phyloP scores from a whole-genome alignment of 1,140 invertebrate genomes.

The Cotesia chilonis region DNA sequence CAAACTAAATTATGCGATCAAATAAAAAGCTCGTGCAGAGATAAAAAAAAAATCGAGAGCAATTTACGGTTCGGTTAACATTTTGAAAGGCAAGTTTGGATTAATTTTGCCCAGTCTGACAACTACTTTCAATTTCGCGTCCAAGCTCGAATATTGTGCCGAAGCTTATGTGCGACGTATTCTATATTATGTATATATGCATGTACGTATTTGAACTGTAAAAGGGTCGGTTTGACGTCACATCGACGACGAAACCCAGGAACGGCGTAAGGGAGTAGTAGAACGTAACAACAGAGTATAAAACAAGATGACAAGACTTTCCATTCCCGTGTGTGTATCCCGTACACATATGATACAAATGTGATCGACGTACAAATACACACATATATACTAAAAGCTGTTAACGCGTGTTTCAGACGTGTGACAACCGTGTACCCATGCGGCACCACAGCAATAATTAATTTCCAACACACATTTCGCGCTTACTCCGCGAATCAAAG shows the following conservation, averaged over 20 bases:
- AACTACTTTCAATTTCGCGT: no score
- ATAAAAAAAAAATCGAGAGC: no score
- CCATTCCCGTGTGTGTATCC: no score
- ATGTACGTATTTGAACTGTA: neutral
- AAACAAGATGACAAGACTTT: slow-evolving; percentile 7
- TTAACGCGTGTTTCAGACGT: slow-evolving; percentile 31
- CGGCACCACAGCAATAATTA: slow-evolving; percentile 27
- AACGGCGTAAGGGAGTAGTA: neutral
- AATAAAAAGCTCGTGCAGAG: no score
- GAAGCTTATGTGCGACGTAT: neutral
- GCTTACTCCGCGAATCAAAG: slow-evolving; percentile 20
- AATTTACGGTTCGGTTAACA: no score
- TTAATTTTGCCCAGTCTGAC: no score
- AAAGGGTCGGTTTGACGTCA: slow-evolving; percentile 21
- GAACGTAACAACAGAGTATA: neutral
- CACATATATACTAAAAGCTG: neutral
- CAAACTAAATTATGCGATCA: no score
- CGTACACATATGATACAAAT: neutral
- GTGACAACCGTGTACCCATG: slow-evolving; percentile 20
- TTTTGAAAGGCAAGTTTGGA: no score
- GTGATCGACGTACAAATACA: neutral
- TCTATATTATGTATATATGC: neutral
- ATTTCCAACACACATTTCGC: slow-evolving; percentile 25
- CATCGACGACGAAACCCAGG: neutral
- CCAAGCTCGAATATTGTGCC: neutral